phyloP scores from a whole-genome alignment of 2,797 vertebrate species.

The Morus bassanus region DNA sequence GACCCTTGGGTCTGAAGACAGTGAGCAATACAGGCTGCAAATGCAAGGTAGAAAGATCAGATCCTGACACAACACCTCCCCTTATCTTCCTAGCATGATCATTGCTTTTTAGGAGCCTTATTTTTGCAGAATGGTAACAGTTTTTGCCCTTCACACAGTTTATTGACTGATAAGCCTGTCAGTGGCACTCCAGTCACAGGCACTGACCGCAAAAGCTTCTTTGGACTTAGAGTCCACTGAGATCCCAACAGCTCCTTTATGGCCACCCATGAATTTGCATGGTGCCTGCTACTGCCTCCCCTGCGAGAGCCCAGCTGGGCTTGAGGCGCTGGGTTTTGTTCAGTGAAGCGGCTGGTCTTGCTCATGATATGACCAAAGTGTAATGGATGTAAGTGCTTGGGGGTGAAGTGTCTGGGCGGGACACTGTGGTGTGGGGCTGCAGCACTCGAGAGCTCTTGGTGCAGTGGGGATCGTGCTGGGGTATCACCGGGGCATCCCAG shows the following conservation, averaged over 20 bases:
- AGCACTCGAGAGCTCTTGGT: accelerated
- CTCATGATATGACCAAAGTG: background rate
- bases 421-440: accelerated
- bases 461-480: accelerated
- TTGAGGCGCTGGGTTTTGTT: background rate
- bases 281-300: background rate
- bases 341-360: accelerated
- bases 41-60: background rate
- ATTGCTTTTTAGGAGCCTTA: background rate
- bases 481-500: background rate
- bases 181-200: background rate
- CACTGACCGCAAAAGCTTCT: background rate
- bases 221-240: background rate
- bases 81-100: background rate
- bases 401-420: accelerated
- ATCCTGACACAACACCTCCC: background rate
- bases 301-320: background rate
- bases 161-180: background rate
- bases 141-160: background rate
- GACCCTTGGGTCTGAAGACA: background rate
- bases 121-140: background rate
- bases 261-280: accelerated
- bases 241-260: background rate
- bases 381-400: accelerated
- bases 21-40: background rate